Base-by-base conservation (phyloP, 2,797 vertebrate species). In the Otolemur crassicaudatus region DNA sequence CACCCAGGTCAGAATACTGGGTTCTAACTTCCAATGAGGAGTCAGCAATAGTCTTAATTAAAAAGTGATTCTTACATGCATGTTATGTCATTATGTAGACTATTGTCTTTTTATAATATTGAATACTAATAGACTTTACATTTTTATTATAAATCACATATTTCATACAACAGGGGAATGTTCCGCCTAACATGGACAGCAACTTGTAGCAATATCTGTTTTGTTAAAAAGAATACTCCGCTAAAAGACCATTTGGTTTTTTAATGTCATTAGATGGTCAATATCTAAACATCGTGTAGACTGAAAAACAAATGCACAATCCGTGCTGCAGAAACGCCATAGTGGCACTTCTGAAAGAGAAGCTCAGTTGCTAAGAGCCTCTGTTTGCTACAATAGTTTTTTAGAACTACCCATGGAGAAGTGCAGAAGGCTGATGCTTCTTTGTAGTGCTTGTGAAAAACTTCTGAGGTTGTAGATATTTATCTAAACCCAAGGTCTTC, bases 171-270 rank as follows among this genome's bases (percentile, higher is more conserved):
- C 77, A 91, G 83, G 89, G n/a, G 29, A 80, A 88, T 80, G 87
- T 91, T 89, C n/a, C 60, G 49, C 56, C 79, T 77, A 69, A 91
- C 82, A 2, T 85, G 14, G 31, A 94, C 65, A 77, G 16, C 46
- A 69, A 90, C 87, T 88, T 92, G 84, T 69, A 93, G 60, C 82
- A 94, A 89, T 85, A 95, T 96, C 89, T 97, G 90, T 81, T 94
- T 96, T 96, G 91, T 93, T 90, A 53, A 93, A 93, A 95, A 23
- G 69, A 91, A 86, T 84, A 76, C 29, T 94, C 49, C 61, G 49
- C 81, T 91, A 84, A 95, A 37, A 34, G 34, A 94, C n/a, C 73
- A 85, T 75, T 73, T 95, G 69, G 25, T 46, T 69, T 93, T 76
- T 91, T 88, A 87, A 31, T 83, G 91, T 90, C 91, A 58, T 14